Evolutionary conservation across 1,140 invertebrate genomes (phyloP), one percentile per base, ranked within the genome.

Genomic region (Aphis gossypii): DNA sequence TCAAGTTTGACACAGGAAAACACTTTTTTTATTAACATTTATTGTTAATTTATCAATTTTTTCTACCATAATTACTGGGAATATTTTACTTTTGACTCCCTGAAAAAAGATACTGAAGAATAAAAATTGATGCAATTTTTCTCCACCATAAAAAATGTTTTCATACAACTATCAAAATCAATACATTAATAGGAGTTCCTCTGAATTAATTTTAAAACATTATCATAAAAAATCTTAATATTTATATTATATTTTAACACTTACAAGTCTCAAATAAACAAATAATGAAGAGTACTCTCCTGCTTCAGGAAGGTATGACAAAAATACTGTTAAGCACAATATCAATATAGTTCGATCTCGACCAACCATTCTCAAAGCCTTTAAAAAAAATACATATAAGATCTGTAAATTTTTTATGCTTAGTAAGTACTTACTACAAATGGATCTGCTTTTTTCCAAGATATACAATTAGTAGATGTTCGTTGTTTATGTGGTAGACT

Each of bases 211-310:
- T 46, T 46, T 8, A 51, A 51, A 51, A 51, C 2, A 51, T 51
- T 20, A 48, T 48, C 2, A 18, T n/a, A 18, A 68, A 68, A n/a
- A 11, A 68, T 1, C 0, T 21, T 54, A 88, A 9, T 51, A 51
- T 21, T 38, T 7, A 35, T 88, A 54, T 54, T 56, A 41, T 3
- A 23, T 60, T 90, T 56, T 44, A 56, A 90, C 7, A 95, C 96
- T 95, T 95, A 97, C 99, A 94, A 99, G 96, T 96, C 98, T 99
- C 87, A 99, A 96, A 96, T 99, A 99, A 94, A 99, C 99, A 96
- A 99, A 99, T 96, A 99, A 99, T 96, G 99, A 99, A 93, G 99
- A 99, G 96, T 99, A 99, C 96, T 99, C 98, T 94, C 99, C 99
- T 54, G 98, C 98, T 95, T 99, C 99, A n/a, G 99, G 99, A 94